Conservation (phyloP, 1,140 invertebrate genomes). For the Phocides pigmalion region DNA sequence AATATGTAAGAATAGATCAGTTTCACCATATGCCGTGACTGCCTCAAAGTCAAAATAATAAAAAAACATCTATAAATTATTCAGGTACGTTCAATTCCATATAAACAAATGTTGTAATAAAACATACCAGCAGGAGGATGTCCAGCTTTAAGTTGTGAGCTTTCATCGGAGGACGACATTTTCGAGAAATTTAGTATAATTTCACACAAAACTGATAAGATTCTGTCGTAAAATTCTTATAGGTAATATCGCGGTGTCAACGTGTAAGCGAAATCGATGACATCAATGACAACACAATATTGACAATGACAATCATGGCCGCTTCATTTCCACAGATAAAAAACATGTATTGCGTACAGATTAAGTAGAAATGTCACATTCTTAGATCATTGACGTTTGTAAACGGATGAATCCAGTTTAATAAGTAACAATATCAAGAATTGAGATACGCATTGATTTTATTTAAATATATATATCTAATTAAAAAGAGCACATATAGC, state of each 20-base stretch:
- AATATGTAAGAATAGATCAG: neutral
- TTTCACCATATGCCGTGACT: neutral
- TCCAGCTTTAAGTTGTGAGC: constrained; percentile 89
- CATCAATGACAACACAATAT: constrained; percentile 39
- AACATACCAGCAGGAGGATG: constrained; percentile 93
- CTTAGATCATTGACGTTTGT: too few species aligned
- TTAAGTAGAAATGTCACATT: too few species aligned
- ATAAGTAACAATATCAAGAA: too few species aligned
- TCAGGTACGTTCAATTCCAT: neutral
- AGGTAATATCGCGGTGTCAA: constrained; percentile 48
- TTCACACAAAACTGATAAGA: constrained; percentile 56
- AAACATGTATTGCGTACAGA: neutral
- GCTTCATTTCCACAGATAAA: too few species aligned
- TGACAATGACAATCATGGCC: neutral
- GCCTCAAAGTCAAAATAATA: neutral
- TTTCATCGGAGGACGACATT: constrained; percentile 84
- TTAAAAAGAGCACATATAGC: too few species aligned
- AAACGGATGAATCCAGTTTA: too few species aligned
- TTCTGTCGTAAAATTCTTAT: constrained; percentile 51
- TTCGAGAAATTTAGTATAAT: constrained; percentile 36
- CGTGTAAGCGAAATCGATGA: constrained; percentile 59
- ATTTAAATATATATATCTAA: too few species aligned
- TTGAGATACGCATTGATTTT: too few species aligned
- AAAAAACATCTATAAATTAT: neutral
- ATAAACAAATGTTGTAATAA: constrained; percentile 32